Percentiles rank a stretch among this genome's conserved stretches.
phyloP scores from a whole-genome alignment of 2,888 invertebrate species.

The Acleris emargana region DNA sequence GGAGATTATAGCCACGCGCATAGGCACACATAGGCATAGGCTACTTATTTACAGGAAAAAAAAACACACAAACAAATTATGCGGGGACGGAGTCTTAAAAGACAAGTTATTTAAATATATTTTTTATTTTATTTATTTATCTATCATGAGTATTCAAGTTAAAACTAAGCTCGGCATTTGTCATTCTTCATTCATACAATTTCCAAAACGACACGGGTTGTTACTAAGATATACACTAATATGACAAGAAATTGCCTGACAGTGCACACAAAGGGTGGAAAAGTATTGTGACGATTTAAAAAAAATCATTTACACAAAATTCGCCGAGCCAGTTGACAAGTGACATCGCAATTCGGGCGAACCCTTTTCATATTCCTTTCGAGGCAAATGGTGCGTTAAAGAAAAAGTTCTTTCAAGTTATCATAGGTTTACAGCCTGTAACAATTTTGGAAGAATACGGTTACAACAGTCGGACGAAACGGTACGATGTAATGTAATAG shows the following conservation, averaged over 20 bases:
- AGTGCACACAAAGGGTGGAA: slow-evolving; percentile 29
- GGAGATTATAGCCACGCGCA: too few species aligned
- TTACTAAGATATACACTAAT: slow-evolving; percentile 17
- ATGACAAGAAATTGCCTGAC: slow-evolving; percentile 32
- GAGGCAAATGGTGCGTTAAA: slow-evolving; percentile 63
- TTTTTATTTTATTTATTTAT: too few species aligned
- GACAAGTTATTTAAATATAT: too few species aligned
- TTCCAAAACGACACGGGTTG: slow-evolving; percentile 16
- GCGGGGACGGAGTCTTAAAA: too few species aligned
- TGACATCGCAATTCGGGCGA: slow-evolving; percentile 67
- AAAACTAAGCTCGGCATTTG: not conserved
- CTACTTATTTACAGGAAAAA: too few species aligned
- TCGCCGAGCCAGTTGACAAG: slow-evolving; percentile 54
- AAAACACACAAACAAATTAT: too few species aligned
- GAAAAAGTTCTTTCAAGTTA: slow-evolving; percentile 55
- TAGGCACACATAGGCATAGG: too few species aligned
- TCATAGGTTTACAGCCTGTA: slow-evolving; percentile 37
- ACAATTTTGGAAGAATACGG: not conserved
- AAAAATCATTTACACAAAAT: slow-evolving; percentile 42
- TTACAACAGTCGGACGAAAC: too few species aligned
- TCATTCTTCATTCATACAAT: slow-evolving; percentile 24
- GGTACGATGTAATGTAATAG: too few species aligned
- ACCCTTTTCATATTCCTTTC: slow-evolving; percentile 65
- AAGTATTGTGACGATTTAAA: slow-evolving; percentile 36
- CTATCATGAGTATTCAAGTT: too few species aligned